Evolutionary conservation across 2,797 vertebrate genomes (phyloP).

Genomic region (Siniperca undulata): DNA sequence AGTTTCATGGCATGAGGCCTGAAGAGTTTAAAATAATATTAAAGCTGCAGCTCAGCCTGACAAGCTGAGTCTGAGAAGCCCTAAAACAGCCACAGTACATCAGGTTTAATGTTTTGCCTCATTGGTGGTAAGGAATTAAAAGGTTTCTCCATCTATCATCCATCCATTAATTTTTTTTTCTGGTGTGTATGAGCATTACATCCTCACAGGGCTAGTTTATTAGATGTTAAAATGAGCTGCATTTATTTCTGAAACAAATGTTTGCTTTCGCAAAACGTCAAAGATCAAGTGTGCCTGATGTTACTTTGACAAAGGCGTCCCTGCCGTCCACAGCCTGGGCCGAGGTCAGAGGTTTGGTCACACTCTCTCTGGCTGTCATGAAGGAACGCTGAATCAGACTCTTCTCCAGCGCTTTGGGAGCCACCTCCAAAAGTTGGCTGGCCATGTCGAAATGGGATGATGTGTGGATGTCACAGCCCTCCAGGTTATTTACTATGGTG

Average conservation of each 20-base stretch:
- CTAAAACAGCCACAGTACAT: not conserved
- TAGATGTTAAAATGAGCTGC: not conserved
- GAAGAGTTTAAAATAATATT: not conserved
- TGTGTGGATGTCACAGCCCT: conserved; percentile 87
- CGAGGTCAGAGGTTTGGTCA: conserved; percentile 89
- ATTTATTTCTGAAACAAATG: not conserved
- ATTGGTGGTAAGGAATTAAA: conserved; percentile 1
- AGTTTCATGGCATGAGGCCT: not conserved
- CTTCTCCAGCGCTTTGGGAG: conserved; percentile 84
- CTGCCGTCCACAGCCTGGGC: conserved; percentile 90
- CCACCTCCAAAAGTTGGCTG: conserved; percentile 92
- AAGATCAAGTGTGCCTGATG: not conserved
- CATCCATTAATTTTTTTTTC: not conserved
- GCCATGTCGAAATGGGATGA: conserved; percentile 87
- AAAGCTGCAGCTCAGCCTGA: not conserved
- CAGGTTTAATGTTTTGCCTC: not conserved
- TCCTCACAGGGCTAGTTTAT: not conserved
- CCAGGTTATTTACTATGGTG: conserved; percentile 89
- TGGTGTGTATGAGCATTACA: not conserved
- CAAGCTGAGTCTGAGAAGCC: not conserved
- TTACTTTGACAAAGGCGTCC: conserved; percentile 96
- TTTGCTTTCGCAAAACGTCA: not conserved
- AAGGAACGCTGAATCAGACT: conserved; percentile 91
- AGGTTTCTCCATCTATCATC: not conserved
- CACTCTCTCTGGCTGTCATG: conserved; percentile 89